Evolutionary conservation across 2,797 vertebrate species (phyloP).

Genomic region (Danio kyathit): DNA sequence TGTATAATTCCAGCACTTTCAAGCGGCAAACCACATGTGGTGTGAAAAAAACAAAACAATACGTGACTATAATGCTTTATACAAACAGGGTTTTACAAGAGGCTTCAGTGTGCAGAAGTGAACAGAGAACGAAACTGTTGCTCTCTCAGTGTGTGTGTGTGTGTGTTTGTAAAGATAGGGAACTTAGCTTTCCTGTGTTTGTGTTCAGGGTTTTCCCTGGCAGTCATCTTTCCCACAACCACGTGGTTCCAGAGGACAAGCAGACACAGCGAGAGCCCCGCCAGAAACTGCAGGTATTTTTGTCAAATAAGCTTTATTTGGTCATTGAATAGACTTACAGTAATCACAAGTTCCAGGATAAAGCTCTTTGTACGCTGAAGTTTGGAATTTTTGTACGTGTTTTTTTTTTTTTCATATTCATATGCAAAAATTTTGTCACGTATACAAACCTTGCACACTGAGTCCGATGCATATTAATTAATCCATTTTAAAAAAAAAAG

Average conservation of each 20-base stretch:
- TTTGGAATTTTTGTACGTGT: too few species aligned
- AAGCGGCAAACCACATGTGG: background rate
- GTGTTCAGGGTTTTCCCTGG: conserved; percentile 87
- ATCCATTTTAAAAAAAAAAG: too few species aligned
- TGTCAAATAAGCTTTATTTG: too few species aligned
- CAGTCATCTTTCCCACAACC: conserved; percentile 85
- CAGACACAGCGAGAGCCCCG: conserved; percentile 82
- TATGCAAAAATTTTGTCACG: too few species aligned
- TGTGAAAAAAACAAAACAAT: background rate
- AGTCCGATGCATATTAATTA: too few species aligned
- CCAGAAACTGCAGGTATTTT: conserved; percentile 88
- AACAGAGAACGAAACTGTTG: background rate
- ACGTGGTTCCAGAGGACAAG: conserved; percentile 82
- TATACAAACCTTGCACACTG: too few species aligned
- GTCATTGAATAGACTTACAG: too few species aligned
- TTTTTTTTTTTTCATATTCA: too few species aligned
- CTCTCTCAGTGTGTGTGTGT: background rate
- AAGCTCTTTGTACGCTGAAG: too few species aligned
- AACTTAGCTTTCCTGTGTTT: conserved; percentile 42
- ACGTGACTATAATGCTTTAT: conserved; percentile 3
- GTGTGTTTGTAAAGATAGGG: conserved; percentile 15
- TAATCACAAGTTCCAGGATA: too few species aligned
- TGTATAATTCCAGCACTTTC: conserved; percentile 13
- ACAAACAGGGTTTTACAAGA: background rate
- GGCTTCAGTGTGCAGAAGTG: background rate